Percentiles rank a stretch among this genome's conserved stretches.
Evolutionary conservation across 2,888 invertebrate species (phyloP).

Genomic region (Steinernema carpocapsae): DNA sequence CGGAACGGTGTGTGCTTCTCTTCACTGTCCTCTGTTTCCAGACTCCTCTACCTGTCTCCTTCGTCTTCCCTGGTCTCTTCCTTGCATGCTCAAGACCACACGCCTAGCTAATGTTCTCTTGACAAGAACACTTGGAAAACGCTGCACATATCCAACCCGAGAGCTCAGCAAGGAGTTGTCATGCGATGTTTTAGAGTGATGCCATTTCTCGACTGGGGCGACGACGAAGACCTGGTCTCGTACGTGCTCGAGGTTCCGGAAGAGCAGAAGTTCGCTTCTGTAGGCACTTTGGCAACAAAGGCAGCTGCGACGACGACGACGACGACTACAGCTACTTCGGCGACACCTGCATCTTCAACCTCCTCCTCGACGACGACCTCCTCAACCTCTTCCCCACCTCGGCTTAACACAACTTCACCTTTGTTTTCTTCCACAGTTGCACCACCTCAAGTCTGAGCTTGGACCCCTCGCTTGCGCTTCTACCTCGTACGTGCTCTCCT

Average conservation of each 20-base stretch:
- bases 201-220: conserved; percentile 25
- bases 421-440: neutral
- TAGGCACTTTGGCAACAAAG: neutral
- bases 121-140: conserved; percentile 11
- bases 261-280: neutral
- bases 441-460: too few species aligned
- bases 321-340: neutral
- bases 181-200: conserved; percentile 33
- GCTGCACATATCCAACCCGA: neutral
- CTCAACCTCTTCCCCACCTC: neutral
- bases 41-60: neutral
- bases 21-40: conserved; percentile 6
- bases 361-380: neutral
- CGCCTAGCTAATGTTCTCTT: neutral
- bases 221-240: neutral
- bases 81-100: neutral
- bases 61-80: neutral
- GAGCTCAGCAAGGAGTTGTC: neutral
- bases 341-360: neutral
- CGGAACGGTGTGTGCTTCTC: conserved; percentile 31
- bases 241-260: conserved; percentile 23
- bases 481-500: too few species aligned
- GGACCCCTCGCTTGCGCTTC: too few species aligned
- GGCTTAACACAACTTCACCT: conserved; percentile 22
- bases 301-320: neutral